Percentiles rank a stretch among this genome's conserved stretches.
phyloP scores from a whole-genome alignment of 2,797 vertebrate species.

The Pipistrellus pygmaeus region DNA sequence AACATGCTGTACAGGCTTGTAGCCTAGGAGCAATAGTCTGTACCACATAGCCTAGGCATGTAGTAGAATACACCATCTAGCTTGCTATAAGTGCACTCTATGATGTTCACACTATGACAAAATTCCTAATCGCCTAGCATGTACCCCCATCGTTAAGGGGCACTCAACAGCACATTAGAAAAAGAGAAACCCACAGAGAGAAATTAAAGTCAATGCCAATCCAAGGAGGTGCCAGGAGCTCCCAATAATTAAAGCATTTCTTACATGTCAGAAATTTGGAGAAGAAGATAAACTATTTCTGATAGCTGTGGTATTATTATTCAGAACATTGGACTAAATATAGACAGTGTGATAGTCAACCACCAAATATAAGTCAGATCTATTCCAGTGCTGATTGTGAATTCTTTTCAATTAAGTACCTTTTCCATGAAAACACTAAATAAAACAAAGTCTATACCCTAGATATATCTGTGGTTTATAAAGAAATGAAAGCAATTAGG shows the following conservation, averaged over 20 bases:
- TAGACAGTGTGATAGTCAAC: background rate
- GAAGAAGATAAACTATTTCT: background rate
- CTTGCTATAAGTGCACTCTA: background rate
- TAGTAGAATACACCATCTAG: background rate
- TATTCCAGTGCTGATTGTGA: background rate
- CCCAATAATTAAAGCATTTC: background rate
- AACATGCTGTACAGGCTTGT: background rate
- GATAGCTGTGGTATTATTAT: background rate
- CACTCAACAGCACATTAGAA: background rate
- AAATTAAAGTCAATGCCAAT: background rate
- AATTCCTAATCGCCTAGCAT: background rate
- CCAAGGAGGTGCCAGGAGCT: background rate
- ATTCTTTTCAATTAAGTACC: slow-evolving; percentile 13
- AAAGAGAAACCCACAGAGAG: slow-evolving; percentile 1
- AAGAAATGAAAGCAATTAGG: slow-evolving; percentile 24
- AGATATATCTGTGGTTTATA: slow-evolving; percentile 49
- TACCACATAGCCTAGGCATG: background rate
- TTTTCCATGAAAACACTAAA: slow-evolving; percentile 49
- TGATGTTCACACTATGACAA: background rate
- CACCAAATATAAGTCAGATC: background rate
- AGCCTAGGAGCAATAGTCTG: background rate
- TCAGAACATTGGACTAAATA: background rate
- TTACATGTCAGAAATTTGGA: background rate
- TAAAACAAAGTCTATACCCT: slow-evolving; percentile 29
- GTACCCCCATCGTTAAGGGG: background rate